These are phyloP conservation scores for Drosophila mojavensis DNA, from an alignment of 1,140 invertebrate species.

Conservation along the genomic window DNA sequence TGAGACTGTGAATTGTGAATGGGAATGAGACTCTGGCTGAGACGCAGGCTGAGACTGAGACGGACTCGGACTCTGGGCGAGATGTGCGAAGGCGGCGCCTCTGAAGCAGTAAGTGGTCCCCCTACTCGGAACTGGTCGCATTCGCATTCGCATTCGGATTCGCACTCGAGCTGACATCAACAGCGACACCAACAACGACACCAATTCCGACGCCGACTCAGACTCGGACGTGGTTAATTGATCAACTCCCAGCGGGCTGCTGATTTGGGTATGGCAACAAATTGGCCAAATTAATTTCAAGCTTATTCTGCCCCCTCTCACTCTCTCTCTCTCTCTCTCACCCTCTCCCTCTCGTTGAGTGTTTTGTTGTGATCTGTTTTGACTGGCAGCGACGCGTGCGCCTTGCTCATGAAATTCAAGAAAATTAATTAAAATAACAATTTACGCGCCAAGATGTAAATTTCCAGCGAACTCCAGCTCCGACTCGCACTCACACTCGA, in stretches of 20 bases:
- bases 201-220: constrained; percentile 31
- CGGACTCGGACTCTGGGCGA: background rate
- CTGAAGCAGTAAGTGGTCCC: constrained; percentile 68
- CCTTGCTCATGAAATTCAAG: constrained; percentile 26
- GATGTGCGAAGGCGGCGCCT: constrained; percentile 65
- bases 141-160: constrained; percentile 2
- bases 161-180: background rate
- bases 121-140: constrained; percentile 38
- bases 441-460: constrained; percentile 71
- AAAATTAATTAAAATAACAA: constrained; percentile 81
- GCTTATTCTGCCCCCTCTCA: constrained; percentile 20
- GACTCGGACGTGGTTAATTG: constrained; percentile 75
- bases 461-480: constrained; percentile 62
- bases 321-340: constrained; percentile 18
- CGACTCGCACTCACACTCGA: background rate
- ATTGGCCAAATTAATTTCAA: constrained; percentile 78
- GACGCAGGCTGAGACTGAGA: background rate
- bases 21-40: constrained; percentile 4
- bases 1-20: constrained; percentile 6
- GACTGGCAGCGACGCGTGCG: constrained; percentile 67
- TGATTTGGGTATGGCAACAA: constrained; percentile 77
- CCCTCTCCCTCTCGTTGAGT: background rate
- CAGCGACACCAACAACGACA: background rate
- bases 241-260: constrained; percentile 67
- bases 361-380: constrained; percentile 54